These are phyloP conservation scores for Lasioglossum oenotherae DNA, from an alignment of 2,888 invertebrate genomes.

Conservation along the genomic window DNA sequence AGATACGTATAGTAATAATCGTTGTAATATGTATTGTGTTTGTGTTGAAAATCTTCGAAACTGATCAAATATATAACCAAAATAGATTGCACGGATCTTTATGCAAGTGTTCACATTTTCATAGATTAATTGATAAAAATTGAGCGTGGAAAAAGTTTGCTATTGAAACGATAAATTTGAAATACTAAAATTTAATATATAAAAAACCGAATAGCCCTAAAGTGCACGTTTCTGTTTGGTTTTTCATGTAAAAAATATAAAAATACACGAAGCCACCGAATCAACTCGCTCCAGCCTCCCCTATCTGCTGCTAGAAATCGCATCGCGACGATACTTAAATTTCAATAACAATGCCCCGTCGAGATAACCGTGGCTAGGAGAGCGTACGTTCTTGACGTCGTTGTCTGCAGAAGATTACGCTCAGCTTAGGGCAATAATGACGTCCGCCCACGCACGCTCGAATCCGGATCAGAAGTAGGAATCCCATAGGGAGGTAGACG, in stretches of 20 bases:
- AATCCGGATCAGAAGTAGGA: conserved; percentile 56
- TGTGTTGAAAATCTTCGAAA: background rate
- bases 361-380: background rate
- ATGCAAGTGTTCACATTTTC: background rate
- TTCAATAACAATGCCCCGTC: background rate
- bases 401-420: conserved; percentile 44
- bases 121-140: background rate
- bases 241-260: background rate
- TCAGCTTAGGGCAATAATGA: conserved; percentile 54
- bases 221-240: background rate
- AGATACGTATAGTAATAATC: background rate
- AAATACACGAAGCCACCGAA: background rate
- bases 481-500: conserved; percentile 53
- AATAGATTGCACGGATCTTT: background rate
- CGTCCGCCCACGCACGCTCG: conserved; percentile 54
- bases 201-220: background rate
- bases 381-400: background rate
- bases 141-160: background rate
- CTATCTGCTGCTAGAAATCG: background rate
- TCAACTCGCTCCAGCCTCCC: background rate
- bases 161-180: background rate
- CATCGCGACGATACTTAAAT: background rate
- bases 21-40: background rate
- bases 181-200: too few relatives aligned
- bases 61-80: background rate